Conservation (phyloP, 1,140 invertebrate genomes). For the Pentalonia nigronervosa region DNA sequence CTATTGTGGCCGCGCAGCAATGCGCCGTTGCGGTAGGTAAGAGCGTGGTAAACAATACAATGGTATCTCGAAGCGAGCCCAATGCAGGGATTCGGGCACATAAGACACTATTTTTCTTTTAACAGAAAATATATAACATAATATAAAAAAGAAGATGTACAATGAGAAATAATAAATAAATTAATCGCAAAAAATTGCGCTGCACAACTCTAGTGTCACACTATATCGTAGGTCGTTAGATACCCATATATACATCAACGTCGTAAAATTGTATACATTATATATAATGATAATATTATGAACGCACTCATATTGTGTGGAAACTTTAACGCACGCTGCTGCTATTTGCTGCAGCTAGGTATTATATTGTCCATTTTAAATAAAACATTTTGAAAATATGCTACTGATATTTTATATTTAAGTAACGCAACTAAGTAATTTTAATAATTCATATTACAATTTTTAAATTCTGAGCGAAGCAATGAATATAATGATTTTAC, state of each 20-base stretch:
- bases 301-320: not conserved
- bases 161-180: not conserved
- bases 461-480: no score
- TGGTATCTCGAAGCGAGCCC: not conserved
- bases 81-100: not conserved
- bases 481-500: no score
- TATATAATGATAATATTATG: not conserved
- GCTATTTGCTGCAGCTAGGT: not conserved
- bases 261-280: no score
- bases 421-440: not conserved
- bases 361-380: not conserved
- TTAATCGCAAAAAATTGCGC: not conserved
- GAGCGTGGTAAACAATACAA: not conserved
- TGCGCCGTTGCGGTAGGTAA: not conserved
- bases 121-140: not conserved
- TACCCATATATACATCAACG: not conserved
- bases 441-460: not conserved
- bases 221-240: not conserved
- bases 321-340: not conserved
- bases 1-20: not conserved
- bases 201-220: not conserved
- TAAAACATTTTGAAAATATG: not conserved
- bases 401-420: not conserved
- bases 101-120: not conserved
- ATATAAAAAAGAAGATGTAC: not conserved